Conservation (phyloP, 2,888 invertebrate species). For the Frankliniella fusca region DNA sequence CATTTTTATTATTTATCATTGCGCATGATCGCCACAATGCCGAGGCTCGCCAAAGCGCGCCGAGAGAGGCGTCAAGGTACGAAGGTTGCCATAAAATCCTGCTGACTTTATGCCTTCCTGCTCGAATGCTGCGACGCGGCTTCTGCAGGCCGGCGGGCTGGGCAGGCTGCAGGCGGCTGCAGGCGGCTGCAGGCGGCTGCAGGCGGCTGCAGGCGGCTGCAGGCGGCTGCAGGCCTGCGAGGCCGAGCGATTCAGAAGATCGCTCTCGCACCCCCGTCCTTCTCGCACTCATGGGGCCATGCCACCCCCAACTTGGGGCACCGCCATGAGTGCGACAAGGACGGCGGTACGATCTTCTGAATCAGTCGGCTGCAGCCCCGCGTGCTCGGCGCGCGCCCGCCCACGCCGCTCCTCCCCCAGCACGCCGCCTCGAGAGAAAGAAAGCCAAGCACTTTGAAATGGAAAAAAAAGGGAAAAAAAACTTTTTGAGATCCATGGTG, state of each 20-base stretch:
- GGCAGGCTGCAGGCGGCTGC: neutral
- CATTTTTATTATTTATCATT: neutral
- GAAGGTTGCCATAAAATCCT: conserved; percentile 23
- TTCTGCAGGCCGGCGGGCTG: neutral
- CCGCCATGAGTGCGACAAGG: too few relatives aligned
- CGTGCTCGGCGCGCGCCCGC: neutral
- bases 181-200: neutral
- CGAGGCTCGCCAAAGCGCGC: neutral
- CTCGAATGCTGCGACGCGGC: neutral
- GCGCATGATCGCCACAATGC: neutral
- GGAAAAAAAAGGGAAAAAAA: too few relatives aligned
- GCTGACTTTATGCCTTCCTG: conserved; percentile 16
- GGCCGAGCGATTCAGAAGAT: too few relatives aligned
- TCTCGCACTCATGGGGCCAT: too few relatives aligned
- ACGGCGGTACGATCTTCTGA: too few relatives aligned
- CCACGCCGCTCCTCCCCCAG: too few relatives aligned
- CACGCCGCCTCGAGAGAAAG: too few relatives aligned
- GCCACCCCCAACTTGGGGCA: too few relatives aligned
- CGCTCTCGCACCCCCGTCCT: too few relatives aligned
- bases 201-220: too few relatives aligned
- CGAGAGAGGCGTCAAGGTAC: neutral
- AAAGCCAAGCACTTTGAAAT: too few relatives aligned
- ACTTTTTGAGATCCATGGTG: too few relatives aligned
- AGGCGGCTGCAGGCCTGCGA: neutral
- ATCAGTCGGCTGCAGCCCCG: neutral